Evolutionary conservation across 2,797 vertebrate genomes (phyloP), one percentile per base, ranked within the genome.

Genomic region (Danio kyathit): DNA sequence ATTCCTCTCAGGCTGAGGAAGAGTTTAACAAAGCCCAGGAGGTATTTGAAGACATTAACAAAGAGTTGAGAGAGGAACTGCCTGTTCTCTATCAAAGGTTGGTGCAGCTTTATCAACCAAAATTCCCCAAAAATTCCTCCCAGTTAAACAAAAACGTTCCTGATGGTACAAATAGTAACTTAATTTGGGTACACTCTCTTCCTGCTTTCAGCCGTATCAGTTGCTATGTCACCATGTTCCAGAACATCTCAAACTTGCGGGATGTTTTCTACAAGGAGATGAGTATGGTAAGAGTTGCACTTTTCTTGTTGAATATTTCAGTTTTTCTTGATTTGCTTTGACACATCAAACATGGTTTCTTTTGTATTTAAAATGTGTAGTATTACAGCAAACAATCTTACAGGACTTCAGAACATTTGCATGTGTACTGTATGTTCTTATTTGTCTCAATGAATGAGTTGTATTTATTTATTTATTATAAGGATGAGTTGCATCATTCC

Each of bases 31-130:
- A 96, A 92, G 94, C 96, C 79, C 97, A 98, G 89, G 96, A 88
- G 86, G 97, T 99, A 13, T 99, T 99, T 94, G 97, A 99, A 89
- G 98, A 99, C 83, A 96, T 99, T 64, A 99, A 99, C 70, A 96
- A 90, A 1, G 97, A 99, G 88, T 93, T 99, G 86, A 95, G 97
- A 85, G 97, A 98, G 88, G 98, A 99, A 85, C 89, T 99, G 54
- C 97, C 98, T 1, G 94, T 95, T 41, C 93, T 99, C 70, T 96
- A 98, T 94, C 96, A 98, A 89, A 97, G 97, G 98, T 99, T 86
- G 63, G 77, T 40, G 48, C 56, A 63, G 48, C 38, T 52, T 71
- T 51, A 49, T 51, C 60, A 41, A 49, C 43, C 49, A 14, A 49
- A 63, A 40, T 59, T 51, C 10, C 29, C 40, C 5, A 13, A 13